Base-by-base conservation (phyloP, 1,140 invertebrate species). In the Ladona fulva region DNA sequence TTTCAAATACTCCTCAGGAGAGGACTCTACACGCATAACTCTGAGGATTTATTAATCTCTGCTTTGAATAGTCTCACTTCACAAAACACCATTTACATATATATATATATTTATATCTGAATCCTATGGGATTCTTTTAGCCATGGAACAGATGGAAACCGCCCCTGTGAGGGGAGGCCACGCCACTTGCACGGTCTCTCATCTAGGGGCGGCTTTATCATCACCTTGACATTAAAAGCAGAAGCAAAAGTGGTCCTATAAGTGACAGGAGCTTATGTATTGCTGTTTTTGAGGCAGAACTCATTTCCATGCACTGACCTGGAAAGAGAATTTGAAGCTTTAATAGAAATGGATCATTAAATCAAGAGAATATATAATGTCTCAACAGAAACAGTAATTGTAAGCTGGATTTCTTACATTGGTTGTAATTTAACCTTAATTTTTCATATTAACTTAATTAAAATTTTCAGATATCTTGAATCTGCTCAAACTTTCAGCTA, bases 161-260 rank as follows among this genome's bases (percentile, higher is more conserved):
- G 52, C 52, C 52, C 52, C 52, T 66, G 14, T 66, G 52, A 66
- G 52, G 52, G 52, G 52, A 66, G 52, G 52, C 52, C 52, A 66
- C 52, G 52, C 52, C 52, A 66, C 52, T 66, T 66, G 52, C 52
- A 66, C 52, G 52, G 52, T 66, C 52, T 66, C 52, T 66, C 52
- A 66, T 66, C 52, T 66, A 66, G 52, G 52, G 52, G 52, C 52
- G 52, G 52, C 52, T 66, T 66, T 66, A 22, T 66, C 52, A 66
- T 66, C 52, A 66, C 52, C 52, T 66, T 66, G 52, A 22, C 52
- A 66, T 3, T 22, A 22, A 22, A 22, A 66, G 52, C 52, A 66
- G 52, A 22, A 66, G 52, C 52, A 66, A 66, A 66, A 66, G 52
- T 16, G 52, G 52, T 66, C 52, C 52, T 22, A 66, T 22, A 66